phyloP scores from a whole-genome alignment of 2,113 vertebrate species.

The Microtus richardsoni region DNA sequence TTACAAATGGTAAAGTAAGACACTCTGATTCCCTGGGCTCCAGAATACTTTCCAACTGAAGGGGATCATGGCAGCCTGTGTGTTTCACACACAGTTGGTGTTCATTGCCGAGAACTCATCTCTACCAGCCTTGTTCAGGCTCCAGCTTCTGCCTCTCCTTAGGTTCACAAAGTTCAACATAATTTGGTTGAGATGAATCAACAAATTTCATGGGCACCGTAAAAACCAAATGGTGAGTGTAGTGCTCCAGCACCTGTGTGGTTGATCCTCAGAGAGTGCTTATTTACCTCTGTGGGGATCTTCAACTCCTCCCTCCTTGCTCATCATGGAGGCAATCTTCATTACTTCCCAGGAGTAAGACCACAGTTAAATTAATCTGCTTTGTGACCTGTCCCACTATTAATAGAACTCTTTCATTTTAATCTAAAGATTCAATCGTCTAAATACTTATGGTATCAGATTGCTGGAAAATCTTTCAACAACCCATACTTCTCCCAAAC shows the following conservation, averaged over 20 bases:
- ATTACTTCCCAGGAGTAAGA: background rate
- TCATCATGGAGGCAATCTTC: background rate
- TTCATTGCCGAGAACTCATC: background rate
- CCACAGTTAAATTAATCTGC: background rate
- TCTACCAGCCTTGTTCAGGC: background rate
- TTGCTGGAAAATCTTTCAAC: slow-evolving; percentile 4
- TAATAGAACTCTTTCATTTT: background rate
- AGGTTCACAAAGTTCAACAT: background rate
- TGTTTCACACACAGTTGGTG: background rate
- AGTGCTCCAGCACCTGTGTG: background rate
- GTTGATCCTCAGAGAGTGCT: background rate
- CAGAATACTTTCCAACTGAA: background rate
- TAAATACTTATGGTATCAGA: background rate
- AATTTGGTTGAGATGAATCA: background rate
- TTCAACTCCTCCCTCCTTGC: background rate
- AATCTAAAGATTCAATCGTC: background rate
- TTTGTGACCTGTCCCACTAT: background rate
- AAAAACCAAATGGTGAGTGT: background rate
- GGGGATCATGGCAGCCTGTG: background rate
- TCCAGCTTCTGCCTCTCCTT: background rate
- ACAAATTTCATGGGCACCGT: background rate
- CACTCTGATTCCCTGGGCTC: background rate
- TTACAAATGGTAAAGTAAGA: background rate
- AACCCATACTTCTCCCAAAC: background rate
- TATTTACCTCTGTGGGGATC: background rate